Base-by-base conservation (phyloP, 2,888 invertebrate species). In the Acrocera orbiculus region DNA sequence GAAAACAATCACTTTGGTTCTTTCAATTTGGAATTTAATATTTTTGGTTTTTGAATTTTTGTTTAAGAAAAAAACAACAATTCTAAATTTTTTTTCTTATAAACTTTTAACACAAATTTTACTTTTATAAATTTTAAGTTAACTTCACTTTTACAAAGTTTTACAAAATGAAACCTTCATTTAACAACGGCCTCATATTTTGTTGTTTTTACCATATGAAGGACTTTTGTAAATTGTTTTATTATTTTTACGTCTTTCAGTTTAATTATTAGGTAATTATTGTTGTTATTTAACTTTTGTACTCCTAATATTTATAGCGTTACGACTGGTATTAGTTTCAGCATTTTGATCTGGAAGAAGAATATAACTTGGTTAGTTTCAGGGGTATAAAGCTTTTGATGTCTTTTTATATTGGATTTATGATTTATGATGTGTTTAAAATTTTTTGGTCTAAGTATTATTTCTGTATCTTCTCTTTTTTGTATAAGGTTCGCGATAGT, bases 181-280 rank as follows among this genome's bases (percentile, higher is more conserved):
- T n/a, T n/a, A n/a, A n/a, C n/a, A n/a, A n/a, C n/a, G 16, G 32
- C 20, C 16, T 30, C 34, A 17, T 39, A 40, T 29, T 25, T 11
- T 20, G 38, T 41, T 24, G 34, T 30, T 22, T 42, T 41, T 4
- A 44, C 28, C 14, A 41, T 35, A 11, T 42, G 42, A 3, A 42
- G 8, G 13, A 39, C 11, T 40, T 41, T 44, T 23, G 24, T 35
- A 26, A 37, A 42, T 1, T 34, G 30, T 9, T 36, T 14, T 16
- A 42, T 38, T 16, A 35, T 14, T 22, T 37, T 36, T 13, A 33
- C 22, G 15, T 41, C 30, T 19, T 30, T 37, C 11, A 28, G 14
- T 36, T 42, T 40, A 15, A 41, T 37, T 7, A 40, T 32, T 30
- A 40, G 22, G 25, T 40, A 42, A 19, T 41, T 42, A 11, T 41